These are phyloP conservation scores for Pediacus dermestoides DNA, from an alignment of 2,888 invertebrate species.

Conservation along the genomic window DNA sequence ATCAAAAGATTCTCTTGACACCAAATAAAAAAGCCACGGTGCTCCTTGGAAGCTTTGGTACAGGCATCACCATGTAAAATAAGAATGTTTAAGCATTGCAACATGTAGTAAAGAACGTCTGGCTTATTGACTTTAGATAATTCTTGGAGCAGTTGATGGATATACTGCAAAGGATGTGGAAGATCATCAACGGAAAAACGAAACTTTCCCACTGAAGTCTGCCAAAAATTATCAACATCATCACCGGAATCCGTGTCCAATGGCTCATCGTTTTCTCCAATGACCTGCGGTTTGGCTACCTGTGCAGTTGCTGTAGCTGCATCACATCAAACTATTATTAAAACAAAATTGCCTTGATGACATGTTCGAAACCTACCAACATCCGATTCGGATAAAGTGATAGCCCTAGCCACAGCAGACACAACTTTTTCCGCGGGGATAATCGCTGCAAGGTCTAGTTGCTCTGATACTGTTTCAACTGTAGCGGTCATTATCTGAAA, in stretches of 20 bases:
- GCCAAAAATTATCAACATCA: slow-evolving; percentile 84
- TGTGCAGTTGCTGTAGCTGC: slow-evolving; percentile 60
- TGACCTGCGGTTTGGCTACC: slow-evolving; percentile 71
- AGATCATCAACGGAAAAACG: slow-evolving; percentile 85
- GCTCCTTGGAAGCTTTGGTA: slow-evolving; percentile 79
- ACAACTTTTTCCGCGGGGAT: slow-evolving; percentile 74
- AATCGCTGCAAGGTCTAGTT: slow-evolving; percentile 82
- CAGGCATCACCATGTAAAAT: slow-evolving; percentile 93
- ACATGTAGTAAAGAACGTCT: slow-evolving; percentile 88
- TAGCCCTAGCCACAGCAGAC: slow-evolving; percentile 79
- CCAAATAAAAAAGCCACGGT: slow-evolving; percentile 91
- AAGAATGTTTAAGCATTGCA: slow-evolving; percentile 87
- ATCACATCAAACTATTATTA: slow-evolving; percentile 13
- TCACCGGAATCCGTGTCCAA: slow-evolving; percentile 68
- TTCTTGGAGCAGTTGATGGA: slow-evolving; percentile 85
- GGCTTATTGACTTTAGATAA: slow-evolving; percentile 78
- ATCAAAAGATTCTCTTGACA: slow-evolving; percentile 93
- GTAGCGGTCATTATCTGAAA: slow-evolving; percentile 90
- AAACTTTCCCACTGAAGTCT: slow-evolving; percentile 89
- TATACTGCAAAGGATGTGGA: slow-evolving; percentile 89
- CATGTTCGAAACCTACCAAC: slow-evolving; percentile 59
- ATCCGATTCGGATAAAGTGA: slow-evolving; percentile 85
- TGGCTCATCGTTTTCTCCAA: slow-evolving; percentile 72
- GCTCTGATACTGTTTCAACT: slow-evolving; percentile 90
- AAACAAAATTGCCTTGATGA: background rate